Conservation (phyloP, 2,888 invertebrate species). For the Stratiomys singularior region DNA sequence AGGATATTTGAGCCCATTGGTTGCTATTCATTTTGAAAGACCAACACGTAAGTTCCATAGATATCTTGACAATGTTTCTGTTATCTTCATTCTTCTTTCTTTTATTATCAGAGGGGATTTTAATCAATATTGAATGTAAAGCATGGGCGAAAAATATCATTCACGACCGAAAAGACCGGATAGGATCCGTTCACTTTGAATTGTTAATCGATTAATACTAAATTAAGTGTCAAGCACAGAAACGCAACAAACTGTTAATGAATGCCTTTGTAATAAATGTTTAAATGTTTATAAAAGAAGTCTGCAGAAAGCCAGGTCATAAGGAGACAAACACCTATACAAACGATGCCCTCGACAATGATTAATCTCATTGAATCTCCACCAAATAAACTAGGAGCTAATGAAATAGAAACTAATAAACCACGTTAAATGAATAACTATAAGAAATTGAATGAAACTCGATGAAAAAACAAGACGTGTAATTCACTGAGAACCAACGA, state of each 20-base stretch:
- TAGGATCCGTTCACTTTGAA: constrained; percentile 80
- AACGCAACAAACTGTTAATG: constrained; percentile 1
- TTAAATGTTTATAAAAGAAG: constrained; percentile 12
- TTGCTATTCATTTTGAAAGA: constrained; percentile 85
- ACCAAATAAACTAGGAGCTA: not conserved
- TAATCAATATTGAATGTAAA: constrained; percentile 76
- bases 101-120: constrained; percentile 66
- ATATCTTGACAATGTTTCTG: not conserved
- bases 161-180: constrained; percentile 74
- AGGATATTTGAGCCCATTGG: constrained; percentile 88
- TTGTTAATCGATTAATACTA: constrained; percentile 69
- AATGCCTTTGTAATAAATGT: constrained; percentile 23
- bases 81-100: not conserved
- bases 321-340: not conserved
- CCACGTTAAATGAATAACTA: not conserved
- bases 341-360: not conserved
- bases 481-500: too few species aligned
- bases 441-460: not conserved
- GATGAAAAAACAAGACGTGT: not conserved
- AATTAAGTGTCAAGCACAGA: constrained; percentile 20
- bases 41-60: constrained; percentile 79
- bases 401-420: not conserved
- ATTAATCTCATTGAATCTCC: not conserved
- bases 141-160: constrained; percentile 77
- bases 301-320: not conserved